Evolutionary conservation across 2,797 vertebrate species (phyloP).

Genomic region (Gymnothorax reevesii): DNA sequence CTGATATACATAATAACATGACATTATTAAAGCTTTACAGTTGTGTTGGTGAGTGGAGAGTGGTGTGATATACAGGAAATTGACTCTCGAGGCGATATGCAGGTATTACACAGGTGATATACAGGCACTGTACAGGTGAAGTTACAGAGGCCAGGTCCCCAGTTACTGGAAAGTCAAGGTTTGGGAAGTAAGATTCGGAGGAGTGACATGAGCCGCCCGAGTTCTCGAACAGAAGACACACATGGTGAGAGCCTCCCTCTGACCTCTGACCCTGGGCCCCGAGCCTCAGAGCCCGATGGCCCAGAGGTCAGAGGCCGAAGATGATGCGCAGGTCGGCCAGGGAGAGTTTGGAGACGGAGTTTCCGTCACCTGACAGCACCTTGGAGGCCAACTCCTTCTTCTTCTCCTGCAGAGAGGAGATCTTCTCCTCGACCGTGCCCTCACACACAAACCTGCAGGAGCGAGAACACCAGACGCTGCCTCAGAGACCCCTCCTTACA

Average conservation of each 20-base stretch:
- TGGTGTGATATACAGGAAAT: not conserved
- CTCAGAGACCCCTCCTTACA: not conserved
- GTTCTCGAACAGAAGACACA: too few relatives aligned
- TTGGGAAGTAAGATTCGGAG: too few relatives aligned
- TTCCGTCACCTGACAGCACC: conserved; percentile 83
- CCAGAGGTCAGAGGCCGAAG: conserved; percentile 68
- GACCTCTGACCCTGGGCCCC: not conserved
- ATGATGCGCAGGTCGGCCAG: conserved; percentile 85
- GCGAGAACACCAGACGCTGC: not conserved
- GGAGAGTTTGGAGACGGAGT: conserved; percentile 80
- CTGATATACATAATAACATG: not conserved
- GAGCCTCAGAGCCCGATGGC: conserved; percentile 41
- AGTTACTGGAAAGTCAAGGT: too few relatives aligned
- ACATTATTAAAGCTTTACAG: not conserved
- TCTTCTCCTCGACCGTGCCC: conserved; percentile 93
- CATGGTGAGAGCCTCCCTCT: not conserved
- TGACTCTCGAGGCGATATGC: too few relatives aligned
- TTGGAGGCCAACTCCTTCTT: conserved; percentile 92
- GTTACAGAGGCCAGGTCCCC: too few relatives aligned
- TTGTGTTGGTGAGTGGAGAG: not conserved
- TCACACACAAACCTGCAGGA: conserved; percentile 87
- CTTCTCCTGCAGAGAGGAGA: conserved; percentile 81
- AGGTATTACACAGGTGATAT: too few relatives aligned
- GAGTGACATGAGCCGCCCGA: too few relatives aligned
- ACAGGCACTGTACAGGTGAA: too few relatives aligned